Evolutionary conservation across 2,113 vertebrate genomes (phyloP).

Genomic region (Catagonus wagneri): DNA sequence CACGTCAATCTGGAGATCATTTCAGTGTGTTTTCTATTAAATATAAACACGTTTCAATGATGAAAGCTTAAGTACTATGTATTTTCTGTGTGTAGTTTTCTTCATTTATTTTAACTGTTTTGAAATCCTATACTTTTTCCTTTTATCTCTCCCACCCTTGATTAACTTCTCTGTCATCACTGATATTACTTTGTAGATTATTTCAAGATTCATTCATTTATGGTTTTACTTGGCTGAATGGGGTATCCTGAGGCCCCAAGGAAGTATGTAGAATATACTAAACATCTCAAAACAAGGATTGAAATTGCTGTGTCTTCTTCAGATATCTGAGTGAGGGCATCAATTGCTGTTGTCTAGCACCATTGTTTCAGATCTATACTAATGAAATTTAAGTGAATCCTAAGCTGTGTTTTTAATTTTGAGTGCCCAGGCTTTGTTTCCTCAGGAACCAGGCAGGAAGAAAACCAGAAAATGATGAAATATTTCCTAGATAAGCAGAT

Average conservation of each 20-base stretch:
- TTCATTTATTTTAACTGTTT: neutral
- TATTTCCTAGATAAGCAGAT: neutral
- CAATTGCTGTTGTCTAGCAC: neutral
- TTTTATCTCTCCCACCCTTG: neutral
- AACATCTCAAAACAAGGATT: neutral
- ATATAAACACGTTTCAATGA: neutral
- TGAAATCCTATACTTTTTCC: neutral
- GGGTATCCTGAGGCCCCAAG: neutral
- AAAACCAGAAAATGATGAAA: neutral
- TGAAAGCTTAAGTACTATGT: neutral
- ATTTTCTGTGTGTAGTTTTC: neutral
- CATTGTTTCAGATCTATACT: neutral
- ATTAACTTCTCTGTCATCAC: neutral
- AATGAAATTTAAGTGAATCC: neutral
- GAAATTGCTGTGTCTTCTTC: neutral
- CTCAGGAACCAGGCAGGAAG: neutral
- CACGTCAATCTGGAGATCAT: constrained; percentile 20
- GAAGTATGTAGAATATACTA: neutral
- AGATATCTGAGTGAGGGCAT: neutral
- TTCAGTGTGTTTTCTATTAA: neutral
- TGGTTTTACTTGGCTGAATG: neutral
- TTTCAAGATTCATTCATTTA: neutral
- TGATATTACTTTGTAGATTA: neutral
- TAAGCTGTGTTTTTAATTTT: neutral
- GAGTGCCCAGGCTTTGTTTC: neutral